phyloP scores from a whole-genome alignment of 2,888 invertebrate species.

The Monochamus alternatus region DNA sequence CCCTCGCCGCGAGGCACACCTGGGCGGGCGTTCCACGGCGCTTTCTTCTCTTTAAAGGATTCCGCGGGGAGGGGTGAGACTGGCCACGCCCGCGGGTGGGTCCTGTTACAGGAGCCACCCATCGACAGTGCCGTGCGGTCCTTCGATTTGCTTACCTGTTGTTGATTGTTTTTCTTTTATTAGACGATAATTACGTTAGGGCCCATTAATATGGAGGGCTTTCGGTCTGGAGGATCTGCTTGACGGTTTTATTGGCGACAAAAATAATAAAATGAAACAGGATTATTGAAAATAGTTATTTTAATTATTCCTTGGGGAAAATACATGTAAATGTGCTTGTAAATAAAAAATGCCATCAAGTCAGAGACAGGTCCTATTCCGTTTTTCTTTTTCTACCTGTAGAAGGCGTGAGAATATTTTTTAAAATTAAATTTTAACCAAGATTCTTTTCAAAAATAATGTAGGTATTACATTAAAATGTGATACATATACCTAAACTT shows the following conservation, averaged over 20 bases:
- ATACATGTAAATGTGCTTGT: background rate
- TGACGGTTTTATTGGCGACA: constrained; percentile 20
- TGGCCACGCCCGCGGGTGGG: constrained; percentile 49
- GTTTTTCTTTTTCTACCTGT: too few relatives aligned
- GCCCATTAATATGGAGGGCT: constrained; percentile 27
- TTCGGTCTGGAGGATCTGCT: constrained; percentile 3
- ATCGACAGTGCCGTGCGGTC: constrained; percentile 46
- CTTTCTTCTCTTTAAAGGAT: constrained; percentile 44
- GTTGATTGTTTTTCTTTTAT: constrained; percentile 59
- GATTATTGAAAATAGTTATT: constrained; percentile 1
- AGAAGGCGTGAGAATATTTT: too few relatives aligned
- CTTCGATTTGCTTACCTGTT: constrained; percentile 59
- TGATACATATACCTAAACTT: too few relatives aligned
- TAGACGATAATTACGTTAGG: constrained; percentile 55
- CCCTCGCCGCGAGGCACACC: constrained; percentile 72
- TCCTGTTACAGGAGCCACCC: constrained; percentile 40
- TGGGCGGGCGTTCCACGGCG: constrained; percentile 69
- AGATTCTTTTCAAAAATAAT: too few relatives aligned
- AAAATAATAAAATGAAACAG: background rate
- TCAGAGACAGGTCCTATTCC: too few relatives aligned
- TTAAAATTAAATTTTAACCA: too few relatives aligned
- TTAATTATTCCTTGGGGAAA: background rate
- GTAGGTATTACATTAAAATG: too few relatives aligned
- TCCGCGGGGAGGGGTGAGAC: constrained; percentile 39
- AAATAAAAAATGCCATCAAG: too few relatives aligned